Evolutionary conservation across 1,140 invertebrate genomes (phyloP), one percentile per base, ranked within the genome.

Genomic region (Papilio glaucus): DNA sequence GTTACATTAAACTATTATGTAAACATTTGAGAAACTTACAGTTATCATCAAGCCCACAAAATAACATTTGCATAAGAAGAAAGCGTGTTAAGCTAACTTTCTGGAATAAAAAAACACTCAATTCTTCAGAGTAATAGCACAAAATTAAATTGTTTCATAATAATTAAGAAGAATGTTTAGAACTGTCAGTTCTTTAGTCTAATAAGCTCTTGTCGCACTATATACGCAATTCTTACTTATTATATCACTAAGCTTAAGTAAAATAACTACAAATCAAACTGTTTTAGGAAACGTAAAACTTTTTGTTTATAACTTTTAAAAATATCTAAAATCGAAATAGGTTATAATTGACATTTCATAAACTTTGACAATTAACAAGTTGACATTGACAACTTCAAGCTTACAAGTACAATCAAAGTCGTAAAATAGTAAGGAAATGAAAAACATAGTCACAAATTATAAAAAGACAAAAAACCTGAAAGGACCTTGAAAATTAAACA

Each of bases 271-370:
- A 26, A 45, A 68, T 26, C 45, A 68, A 21, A 42, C 21, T 12
- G 12, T 45, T 26, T 21, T 45, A 45, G 4, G 13, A 42, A 45
- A 69, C 33, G n/a, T 69, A 69, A 69, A 69, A 69, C 24, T 69
- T 37, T 49, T 69, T 69, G 41, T 49, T 69, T 69, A 69, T 69
- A 68, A 68, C 18, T 68, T 68, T 49, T 10, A 69, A 24, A 68
- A 18, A 65, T 38, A 53, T 67, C 39, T 26, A 42, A 67, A 24
- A 42, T 42, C 41, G 26, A 69, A 69, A 5, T 69, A 69, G 67
- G 67, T 69, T 69, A 69, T 69, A 53, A 69, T 69, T 69, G 67
- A 69, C 67, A 69, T 69, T 33, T 53, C 67, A 9, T 33, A 13
- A 45, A 8, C 37, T n/a, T 65, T 65, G 24, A 13, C 63, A 42